Percentiles rank a stretch among this genome's conserved stretches.
Conservation (phyloP, 2,888 invertebrate species). For the Leucoma salicis region DNA sequence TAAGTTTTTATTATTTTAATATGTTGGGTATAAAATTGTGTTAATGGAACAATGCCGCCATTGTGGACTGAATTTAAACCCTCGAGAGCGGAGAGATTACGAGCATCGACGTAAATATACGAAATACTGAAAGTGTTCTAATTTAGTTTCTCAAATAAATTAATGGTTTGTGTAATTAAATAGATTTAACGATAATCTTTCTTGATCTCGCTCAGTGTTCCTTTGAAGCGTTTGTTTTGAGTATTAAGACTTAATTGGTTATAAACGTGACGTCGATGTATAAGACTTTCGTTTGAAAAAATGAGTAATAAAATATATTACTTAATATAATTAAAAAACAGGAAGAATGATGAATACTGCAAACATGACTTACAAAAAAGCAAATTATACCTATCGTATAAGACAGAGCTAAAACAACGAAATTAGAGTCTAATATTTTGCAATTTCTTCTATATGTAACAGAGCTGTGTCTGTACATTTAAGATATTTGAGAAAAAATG, state of each 20-base stretch:
- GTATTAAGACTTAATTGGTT: conserved; percentile 8
- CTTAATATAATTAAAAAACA: too few relatives aligned
- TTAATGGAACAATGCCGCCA: conserved; percentile 74
- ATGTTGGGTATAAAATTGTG: conserved; percentile 81
- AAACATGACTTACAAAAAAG: too few relatives aligned
- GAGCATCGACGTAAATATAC: conserved; percentile 57
- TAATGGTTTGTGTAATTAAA: conserved; percentile 41
- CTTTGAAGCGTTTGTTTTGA: conserved; percentile 17
- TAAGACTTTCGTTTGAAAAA: too few relatives aligned
- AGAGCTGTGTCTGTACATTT: too few relatives aligned
- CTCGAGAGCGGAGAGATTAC: conserved; percentile 59
- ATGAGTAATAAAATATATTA: too few relatives aligned
- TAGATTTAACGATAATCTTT: conserved; percentile 34
- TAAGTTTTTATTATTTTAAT: conserved; percentile 84
- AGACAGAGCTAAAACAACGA: too few relatives aligned
- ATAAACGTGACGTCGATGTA: neutral
- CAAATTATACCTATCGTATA: too few relatives aligned
- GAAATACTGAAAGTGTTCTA: conserved; percentile 46
- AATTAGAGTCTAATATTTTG: too few relatives aligned
- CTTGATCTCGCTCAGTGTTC: conserved; percentile 23
- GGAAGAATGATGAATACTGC: too few relatives aligned
- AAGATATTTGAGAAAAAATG: too few relatives aligned
- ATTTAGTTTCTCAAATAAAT: conserved; percentile 48
- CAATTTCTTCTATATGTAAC: too few relatives aligned
- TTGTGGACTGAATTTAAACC: conserved; percentile 65